These are phyloP conservation scores for Alectura lathami DNA, from an alignment of 2,113 vertebrate species.

Conservation along the genomic window DNA sequence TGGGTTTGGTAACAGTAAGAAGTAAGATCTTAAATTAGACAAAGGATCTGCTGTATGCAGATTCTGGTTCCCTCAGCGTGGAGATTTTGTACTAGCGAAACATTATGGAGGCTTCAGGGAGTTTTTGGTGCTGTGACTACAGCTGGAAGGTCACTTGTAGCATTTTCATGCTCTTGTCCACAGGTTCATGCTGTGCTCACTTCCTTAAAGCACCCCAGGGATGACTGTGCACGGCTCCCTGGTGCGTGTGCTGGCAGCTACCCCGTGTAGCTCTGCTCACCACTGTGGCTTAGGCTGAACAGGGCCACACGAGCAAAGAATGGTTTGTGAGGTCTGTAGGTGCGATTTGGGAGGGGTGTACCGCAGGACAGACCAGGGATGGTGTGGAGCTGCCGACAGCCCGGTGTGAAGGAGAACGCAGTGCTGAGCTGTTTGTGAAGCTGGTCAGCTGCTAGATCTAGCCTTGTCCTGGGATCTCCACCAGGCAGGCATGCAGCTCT, in stretches of 20 bases:
- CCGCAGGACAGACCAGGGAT: background rate
- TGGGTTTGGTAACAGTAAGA: background rate
- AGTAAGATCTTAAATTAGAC: background rate
- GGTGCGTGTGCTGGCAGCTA: background rate
- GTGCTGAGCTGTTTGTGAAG: background rate
- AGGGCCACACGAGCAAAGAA: background rate
- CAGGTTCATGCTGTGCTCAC: background rate
- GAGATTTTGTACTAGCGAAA: background rate
- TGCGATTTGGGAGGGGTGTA: background rate
- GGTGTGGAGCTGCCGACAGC: background rate
- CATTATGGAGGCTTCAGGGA: background rate
- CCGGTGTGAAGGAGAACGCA: too few species aligned
- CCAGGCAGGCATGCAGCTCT: rapidly evolving
- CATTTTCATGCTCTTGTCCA: background rate
- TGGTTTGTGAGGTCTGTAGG: background rate
- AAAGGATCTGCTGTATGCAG: background rate
- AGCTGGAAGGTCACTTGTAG: background rate
- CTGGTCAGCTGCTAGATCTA: background rate
- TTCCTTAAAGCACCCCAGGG: background rate
- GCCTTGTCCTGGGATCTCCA: background rate
- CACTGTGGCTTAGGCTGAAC: background rate
- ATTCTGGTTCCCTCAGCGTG: background rate
- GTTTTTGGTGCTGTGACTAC: background rate
- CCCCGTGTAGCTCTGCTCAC: background rate
- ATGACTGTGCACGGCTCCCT: background rate